phyloP scores from a whole-genome alignment of 2,113 vertebrate species.

The Tylochromis polylepis region DNA sequence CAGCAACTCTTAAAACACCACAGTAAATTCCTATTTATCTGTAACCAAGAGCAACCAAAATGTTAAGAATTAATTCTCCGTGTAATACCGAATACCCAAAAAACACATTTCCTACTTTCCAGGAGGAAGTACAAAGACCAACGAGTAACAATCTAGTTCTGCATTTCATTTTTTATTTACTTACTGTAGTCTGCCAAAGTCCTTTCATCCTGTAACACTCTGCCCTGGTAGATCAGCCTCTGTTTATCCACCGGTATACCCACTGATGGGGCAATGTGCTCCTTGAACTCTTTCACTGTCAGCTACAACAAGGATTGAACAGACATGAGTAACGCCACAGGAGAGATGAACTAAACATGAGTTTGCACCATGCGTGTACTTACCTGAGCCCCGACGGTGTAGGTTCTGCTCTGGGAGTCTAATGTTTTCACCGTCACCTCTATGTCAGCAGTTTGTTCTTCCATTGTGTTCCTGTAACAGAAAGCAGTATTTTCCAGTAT shows the following conservation, averaged over 20 bases:
- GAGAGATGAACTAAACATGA: not conserved
- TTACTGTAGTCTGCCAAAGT: slow-evolving; percentile 89
- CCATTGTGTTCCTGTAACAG: slow-evolving; percentile 64
- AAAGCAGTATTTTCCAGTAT: not conserved
- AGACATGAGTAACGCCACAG: not conserved
- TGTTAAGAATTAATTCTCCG: not conserved
- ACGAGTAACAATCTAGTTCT: not conserved
- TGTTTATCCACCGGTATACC: slow-evolving; percentile 88
- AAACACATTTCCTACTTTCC: not conserved
- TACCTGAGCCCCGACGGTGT: slow-evolving; percentile 84
- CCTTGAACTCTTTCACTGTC: slow-evolving; percentile 90
- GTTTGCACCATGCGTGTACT: not conserved
- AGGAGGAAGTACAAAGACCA: not conserved
- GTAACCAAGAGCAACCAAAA: not conserved
- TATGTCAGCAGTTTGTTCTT: slow-evolving; percentile 75
- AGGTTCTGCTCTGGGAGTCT: slow-evolving; percentile 88
- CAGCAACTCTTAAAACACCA: not conserved
- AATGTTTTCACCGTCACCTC: slow-evolving; percentile 90
- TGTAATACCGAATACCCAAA: not conserved
- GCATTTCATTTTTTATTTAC: slow-evolving; percentile 13
- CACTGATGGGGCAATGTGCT: slow-evolving; percentile 85
- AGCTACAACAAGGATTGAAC: slow-evolving; percentile 58
- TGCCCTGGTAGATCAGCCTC: slow-evolving; percentile 89
- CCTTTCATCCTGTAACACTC: slow-evolving; percentile 88
- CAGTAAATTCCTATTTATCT: not conserved